Evolutionary conservation across 2,888 invertebrate genomes (phyloP).

Genomic region (Ametastegia equiseti): DNA sequence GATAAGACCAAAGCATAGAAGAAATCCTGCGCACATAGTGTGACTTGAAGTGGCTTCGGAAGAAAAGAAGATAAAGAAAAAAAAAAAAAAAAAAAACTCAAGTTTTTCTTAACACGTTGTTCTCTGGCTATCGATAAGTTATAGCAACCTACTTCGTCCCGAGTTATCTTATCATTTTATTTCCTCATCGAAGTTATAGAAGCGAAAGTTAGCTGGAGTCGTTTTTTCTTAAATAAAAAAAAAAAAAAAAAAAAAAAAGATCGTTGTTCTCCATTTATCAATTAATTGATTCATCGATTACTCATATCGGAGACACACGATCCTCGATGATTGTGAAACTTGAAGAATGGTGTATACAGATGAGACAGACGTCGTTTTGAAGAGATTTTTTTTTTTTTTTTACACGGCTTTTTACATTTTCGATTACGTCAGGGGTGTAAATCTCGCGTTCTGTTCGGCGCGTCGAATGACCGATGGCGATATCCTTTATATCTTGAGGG

Average conservation of each 20-base stretch:
- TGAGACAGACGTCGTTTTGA: neutral
- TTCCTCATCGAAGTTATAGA: neutral
- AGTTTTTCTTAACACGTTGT: neutral
- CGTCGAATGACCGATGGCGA: neutral
- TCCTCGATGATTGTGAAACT: neutral
- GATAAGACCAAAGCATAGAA: slow-evolving; percentile 25
- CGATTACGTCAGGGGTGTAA: neutral
- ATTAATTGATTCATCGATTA: neutral
- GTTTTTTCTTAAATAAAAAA: neutral
- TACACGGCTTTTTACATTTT: slow-evolving; percentile 10
- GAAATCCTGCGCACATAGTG: neutral
- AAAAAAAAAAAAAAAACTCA: neutral
- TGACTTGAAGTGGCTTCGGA: slow-evolving; percentile 5
- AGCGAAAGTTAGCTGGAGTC: too few species aligned
- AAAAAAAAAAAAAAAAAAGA: neutral
- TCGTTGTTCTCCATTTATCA: neutral
- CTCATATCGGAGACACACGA: neutral
- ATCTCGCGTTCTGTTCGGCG: neutral
- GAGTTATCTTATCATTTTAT: neutral
- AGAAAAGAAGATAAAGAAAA: neutral
- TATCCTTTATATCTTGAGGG: neutral
- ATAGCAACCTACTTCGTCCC: neutral
- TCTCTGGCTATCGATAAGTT: neutral
- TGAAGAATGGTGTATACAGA: neutral
- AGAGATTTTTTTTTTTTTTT: too few species aligned